Evolutionary conservation across 2,888 invertebrate genomes (phyloP).

Genomic region (Sesia apiformis): DNA sequence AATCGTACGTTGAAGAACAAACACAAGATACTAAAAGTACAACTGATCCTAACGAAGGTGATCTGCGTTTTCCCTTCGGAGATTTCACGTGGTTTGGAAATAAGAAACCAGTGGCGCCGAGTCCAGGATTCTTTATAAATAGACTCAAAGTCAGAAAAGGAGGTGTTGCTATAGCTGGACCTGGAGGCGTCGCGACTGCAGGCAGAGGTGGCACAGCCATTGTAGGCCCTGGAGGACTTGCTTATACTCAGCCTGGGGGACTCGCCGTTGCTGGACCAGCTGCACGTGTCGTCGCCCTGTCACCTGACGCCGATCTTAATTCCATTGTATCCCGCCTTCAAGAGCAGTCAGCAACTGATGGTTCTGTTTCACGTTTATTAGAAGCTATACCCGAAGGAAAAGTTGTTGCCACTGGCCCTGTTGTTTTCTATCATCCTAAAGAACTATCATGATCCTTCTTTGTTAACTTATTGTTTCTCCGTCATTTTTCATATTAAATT

Average conservation of each 20-base stretch:
- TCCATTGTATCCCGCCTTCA: slow-evolving; percentile 63
- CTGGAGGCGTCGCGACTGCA: slow-evolving; percentile 87
- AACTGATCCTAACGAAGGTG: slow-evolving; percentile 26
- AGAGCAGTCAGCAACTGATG: slow-evolving; percentile 38
- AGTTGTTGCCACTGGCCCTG: slow-evolving; percentile 83
- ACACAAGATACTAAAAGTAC: slow-evolving; percentile 29
- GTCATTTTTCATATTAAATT: slow-evolving; percentile 15
- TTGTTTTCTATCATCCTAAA: slow-evolving; percentile 78
- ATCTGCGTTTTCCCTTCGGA: slow-evolving; percentile 35
- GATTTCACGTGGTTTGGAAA: slow-evolving; percentile 40
- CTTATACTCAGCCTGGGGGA: slow-evolving; percentile 83
- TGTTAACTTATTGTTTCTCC: slow-evolving; percentile 11
- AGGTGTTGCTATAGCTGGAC: slow-evolving; percentile 86
- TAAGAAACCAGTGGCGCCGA: slow-evolving; percentile 46
- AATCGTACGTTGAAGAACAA: slow-evolving; percentile 15
- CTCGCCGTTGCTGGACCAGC: slow-evolving; percentile 85
- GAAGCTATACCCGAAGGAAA: slow-evolving; percentile 77
- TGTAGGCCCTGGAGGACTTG: slow-evolving; percentile 85
- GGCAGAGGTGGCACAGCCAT: slow-evolving; percentile 87
- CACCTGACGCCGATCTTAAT: slow-evolving; percentile 75
- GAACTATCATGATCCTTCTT: slow-evolving; percentile 32
- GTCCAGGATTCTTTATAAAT: slow-evolving; percentile 80
- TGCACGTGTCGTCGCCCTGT: slow-evolving; percentile 80
- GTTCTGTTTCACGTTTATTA: slow-evolving; percentile 48
- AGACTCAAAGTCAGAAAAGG: slow-evolving; percentile 81